A percentile compares a stretch with the other conserved stretches of the same genome.
Evolutionary conservation across 2,113 vertebrate genomes (phyloP).

Genomic region (Stigmatopora nigra): DNA sequence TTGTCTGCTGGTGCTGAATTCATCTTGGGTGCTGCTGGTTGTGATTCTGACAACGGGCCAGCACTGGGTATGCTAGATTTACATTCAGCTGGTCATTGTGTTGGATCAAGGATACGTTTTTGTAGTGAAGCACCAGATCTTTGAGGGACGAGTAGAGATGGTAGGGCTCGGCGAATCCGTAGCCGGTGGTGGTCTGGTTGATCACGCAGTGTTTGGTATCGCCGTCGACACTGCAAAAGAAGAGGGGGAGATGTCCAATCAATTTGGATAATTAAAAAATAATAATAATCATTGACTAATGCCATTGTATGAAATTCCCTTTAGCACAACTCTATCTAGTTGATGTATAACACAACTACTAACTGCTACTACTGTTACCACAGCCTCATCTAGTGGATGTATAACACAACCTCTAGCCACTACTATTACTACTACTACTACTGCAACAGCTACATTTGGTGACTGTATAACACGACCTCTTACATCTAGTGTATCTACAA

Average conservation of each 20-base stretch:
- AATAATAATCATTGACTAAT: too few relatives aligned
- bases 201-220: conserved; percentile 88
- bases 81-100: conserved; percentile 92
- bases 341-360: too few relatives aligned
- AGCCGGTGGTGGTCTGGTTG: conserved; percentile 83
- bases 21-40: conserved; percentile 79
- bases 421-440: too few relatives aligned
- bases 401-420: too few relatives aligned
- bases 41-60: conserved; percentile 67
- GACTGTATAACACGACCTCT: too few relatives aligned
- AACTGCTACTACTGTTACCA: too few relatives aligned
- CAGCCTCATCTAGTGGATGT: too few relatives aligned
- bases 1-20: conserved; percentile 43
- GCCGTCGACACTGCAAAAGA: conserved; percentile 75
- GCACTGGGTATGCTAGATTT: conserved; percentile 82
- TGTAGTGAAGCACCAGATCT: conserved; percentile 90
- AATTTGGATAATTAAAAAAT: too few relatives aligned
- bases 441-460: too few relatives aligned
- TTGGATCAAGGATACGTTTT: conserved; percentile 86
- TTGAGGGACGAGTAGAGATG: conserved; percentile 86
- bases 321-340: too few relatives aligned
- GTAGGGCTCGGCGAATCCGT: conserved; percentile 88
- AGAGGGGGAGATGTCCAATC: background rate
- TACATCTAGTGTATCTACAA: too few relatives aligned
- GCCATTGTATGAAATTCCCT: too few relatives aligned